Evolutionary conservation across 2,888 invertebrate species (phyloP).

Genomic region (Clivina fossor): DNA sequence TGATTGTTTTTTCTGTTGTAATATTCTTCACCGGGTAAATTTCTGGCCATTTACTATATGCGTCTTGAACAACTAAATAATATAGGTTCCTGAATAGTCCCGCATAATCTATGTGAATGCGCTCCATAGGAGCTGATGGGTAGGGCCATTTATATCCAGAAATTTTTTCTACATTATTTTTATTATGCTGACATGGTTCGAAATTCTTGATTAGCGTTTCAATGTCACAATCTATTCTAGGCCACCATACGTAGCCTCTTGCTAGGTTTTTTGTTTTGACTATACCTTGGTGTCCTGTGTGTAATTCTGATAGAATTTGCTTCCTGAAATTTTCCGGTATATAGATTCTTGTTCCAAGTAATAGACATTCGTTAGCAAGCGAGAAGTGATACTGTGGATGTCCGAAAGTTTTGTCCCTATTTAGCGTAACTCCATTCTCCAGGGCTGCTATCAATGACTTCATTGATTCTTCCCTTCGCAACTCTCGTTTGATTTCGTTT

Average conservation of each 20-base stretch:
- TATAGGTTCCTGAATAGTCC: slow-evolving; percentile 32
- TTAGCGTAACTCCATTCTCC: not conserved
- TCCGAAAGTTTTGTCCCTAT: not conserved
- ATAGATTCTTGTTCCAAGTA: not conserved
- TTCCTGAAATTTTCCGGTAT: slow-evolving; percentile 3
- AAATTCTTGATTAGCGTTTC: too few species aligned
- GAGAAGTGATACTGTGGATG: not conserved
- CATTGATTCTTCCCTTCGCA: not conserved
- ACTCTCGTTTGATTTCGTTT: not conserved
- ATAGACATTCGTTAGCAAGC: not conserved
- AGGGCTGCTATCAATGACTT: not conserved
- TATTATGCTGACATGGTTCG: too few species aligned
- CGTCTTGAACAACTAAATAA: slow-evolving; percentile 34
- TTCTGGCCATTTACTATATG: slow-evolving; percentile 36
- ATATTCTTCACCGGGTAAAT: slow-evolving; percentile 33
- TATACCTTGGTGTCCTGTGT: slow-evolving; percentile 8
- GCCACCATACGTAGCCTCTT: too few species aligned
- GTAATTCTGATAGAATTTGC: not conserved
- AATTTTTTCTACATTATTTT: too few species aligned
- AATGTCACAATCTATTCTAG: too few species aligned
- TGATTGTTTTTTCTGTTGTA: slow-evolving; percentile 24
- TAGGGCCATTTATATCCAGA: too few species aligned
- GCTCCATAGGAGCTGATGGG: slow-evolving; percentile 31
- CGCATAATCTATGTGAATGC: slow-evolving; percentile 35
- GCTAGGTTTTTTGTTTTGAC: slow-evolving; percentile 7